Percentiles rank a stretch among this genome's conserved stretches.
These are phyloP conservation scores for Hanleya hanleyi DNA, from an alignment of 2,888 invertebrate genomes.

Conservation along the genomic window DNA sequence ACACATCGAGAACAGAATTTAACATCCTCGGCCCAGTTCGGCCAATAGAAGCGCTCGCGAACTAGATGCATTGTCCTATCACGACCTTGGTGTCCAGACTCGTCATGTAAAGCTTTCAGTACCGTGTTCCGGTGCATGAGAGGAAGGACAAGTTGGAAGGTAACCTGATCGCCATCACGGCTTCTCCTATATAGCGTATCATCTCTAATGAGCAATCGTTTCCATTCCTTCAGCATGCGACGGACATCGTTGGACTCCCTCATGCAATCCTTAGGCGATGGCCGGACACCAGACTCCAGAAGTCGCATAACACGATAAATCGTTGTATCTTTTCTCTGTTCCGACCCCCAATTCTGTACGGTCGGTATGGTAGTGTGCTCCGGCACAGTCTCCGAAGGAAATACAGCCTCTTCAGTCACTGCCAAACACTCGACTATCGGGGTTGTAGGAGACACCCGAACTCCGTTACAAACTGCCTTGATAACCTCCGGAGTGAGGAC, in stretches of 20 bases:
- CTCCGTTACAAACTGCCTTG: neutral
- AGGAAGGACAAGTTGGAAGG: conserved; percentile 1
- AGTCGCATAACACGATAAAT: neutral
- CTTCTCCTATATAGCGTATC: neutral
- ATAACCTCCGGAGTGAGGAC: neutral
- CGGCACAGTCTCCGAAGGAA: neutral
- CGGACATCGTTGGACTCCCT: neutral
- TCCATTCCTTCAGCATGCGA: neutral
- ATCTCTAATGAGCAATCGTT: neutral
- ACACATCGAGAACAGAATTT: neutral
- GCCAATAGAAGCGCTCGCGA: conserved; percentile 11
- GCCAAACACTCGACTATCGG: neutral
- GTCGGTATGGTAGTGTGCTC: neutral
- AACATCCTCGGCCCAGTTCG: neutral
- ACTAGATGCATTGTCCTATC: neutral
- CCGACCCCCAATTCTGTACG: neutral
- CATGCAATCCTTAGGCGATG: neutral
- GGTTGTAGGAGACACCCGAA: neutral
- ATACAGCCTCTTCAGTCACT: neutral
- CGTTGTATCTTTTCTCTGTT: neutral
- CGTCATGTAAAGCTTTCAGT: neutral
- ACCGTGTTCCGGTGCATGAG: neutral
- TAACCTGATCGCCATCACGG: neutral
- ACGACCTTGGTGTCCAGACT: neutral
- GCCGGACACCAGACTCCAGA: neutral